Conservation (phyloP, 1,140 invertebrate genomes). For the Bombyx mandarina region DNA sequence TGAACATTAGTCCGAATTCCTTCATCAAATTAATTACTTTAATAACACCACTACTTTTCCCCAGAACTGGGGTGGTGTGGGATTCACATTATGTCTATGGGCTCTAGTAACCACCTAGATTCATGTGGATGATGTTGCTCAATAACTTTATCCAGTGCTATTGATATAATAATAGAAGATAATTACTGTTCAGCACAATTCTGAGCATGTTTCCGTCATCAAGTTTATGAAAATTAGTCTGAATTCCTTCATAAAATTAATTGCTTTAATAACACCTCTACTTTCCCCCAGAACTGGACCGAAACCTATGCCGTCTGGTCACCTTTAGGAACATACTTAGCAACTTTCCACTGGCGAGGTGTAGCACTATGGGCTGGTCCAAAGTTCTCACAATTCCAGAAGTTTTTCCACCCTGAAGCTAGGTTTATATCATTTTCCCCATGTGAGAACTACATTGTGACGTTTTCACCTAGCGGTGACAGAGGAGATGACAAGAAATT, state of each 20-base stretch:
- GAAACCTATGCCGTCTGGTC: slow-evolving; percentile 98
- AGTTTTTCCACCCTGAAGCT: slow-evolving; percentile 91
- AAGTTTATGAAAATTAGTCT: neutral
- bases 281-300: slow-evolving; percentile 84
- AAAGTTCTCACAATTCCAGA: slow-evolving; percentile 91
- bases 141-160: no score
- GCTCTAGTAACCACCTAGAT: no score
- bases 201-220: no score
- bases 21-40: no score
- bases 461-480: slow-evolving; percentile 86
- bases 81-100: no score
- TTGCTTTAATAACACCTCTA: neutral
- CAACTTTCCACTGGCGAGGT: slow-evolving; percentile 95
- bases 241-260: neutral
- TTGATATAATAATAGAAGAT: no score
- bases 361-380: slow-evolving; percentile 98
- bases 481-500: slow-evolving; percentile 79
- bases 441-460: slow-evolving; percentile 96
- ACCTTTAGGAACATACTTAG: slow-evolving; percentile 94
- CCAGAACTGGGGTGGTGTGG: no score
- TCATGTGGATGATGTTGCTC: no score
- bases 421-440: slow-evolving; percentile 98
- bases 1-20: no score
- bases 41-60: no score
- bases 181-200: no score